Conservation (phyloP, 1,140 invertebrate genomes). For the Camponotus floridanus region DNA sequence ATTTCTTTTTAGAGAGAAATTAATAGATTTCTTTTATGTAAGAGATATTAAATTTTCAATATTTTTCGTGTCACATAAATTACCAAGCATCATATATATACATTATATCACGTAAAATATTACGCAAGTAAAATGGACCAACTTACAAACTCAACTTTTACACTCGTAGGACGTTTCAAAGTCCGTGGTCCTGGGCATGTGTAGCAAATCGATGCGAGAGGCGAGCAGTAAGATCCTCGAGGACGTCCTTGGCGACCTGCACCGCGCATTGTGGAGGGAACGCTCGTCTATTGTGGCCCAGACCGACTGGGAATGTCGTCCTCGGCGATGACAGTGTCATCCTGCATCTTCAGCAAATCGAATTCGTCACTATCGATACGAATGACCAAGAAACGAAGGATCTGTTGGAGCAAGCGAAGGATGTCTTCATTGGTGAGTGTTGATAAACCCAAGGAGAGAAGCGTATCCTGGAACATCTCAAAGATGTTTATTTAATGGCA, state of each 20-base stretch:
- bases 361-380: constrained; percentile 84
- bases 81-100: background rate
- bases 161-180: constrained; percentile 80
- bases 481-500: constrained; percentile 43
- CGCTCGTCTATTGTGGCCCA: constrained; percentile 83
- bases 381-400: constrained; percentile 83
- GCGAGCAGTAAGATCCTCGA: constrained; percentile 81
- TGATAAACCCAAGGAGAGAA: background rate
- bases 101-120: background rate
- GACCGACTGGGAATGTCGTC: constrained; percentile 80
- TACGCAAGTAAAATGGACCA: background rate
- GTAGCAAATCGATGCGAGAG: constrained; percentile 82
- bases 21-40: background rate
- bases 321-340: constrained; percentile 80
- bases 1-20: background rate
- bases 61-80: background rate
- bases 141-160: background rate
- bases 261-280: constrained; percentile 83
- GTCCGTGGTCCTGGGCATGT: constrained; percentile 86
- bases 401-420: constrained; percentile 84
- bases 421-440: constrained; percentile 82
- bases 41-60: background rate
- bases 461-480: background rate
- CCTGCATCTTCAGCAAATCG: constrained; percentile 83
- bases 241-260: constrained; percentile 83